Conservation (phyloP, 2,797 vertebrate genomes). For the Vultur gryphus region DNA sequence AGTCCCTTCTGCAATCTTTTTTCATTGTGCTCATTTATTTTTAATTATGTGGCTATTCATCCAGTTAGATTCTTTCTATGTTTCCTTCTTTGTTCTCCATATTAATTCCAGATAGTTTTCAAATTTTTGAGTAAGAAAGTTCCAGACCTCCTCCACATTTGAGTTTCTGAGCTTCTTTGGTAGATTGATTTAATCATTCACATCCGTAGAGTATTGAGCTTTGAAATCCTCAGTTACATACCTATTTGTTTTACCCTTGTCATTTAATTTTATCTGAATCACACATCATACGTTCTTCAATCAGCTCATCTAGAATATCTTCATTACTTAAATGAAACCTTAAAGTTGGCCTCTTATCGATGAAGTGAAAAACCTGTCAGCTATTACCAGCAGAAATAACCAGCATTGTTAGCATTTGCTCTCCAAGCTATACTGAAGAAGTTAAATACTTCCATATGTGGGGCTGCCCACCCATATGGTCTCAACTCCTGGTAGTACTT, state of each 20-base stretch:
- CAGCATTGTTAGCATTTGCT: constrained; percentile 9
- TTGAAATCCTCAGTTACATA: not conserved
- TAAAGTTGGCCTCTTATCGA: not conserved
- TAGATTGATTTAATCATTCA: not conserved
- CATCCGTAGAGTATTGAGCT: not conserved
- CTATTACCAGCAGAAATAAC: constrained; percentile 17
- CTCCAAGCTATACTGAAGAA: not conserved
- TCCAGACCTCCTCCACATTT: not conserved
- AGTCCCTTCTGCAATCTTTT: not conserved
- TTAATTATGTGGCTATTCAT: not conserved
- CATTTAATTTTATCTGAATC: not conserved
- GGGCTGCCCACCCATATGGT: constrained; percentile 20
- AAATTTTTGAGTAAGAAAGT: not conserved
- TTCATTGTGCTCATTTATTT: not conserved
- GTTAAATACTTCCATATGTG: not conserved
- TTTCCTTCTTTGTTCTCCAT: not conserved
- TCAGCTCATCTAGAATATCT: not conserved
- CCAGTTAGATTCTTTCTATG: not conserved
- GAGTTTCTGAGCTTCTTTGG: not conserved
- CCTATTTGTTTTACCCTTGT: not conserved
- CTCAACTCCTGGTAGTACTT: constrained; percentile 16
- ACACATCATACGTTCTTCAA: not conserved
- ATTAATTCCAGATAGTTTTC: not conserved
- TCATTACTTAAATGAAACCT: not conserved
- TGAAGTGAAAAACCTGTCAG: not conserved